Conservation (phyloP, 2,888 invertebrate species). For the Meloe dianella region DNA sequence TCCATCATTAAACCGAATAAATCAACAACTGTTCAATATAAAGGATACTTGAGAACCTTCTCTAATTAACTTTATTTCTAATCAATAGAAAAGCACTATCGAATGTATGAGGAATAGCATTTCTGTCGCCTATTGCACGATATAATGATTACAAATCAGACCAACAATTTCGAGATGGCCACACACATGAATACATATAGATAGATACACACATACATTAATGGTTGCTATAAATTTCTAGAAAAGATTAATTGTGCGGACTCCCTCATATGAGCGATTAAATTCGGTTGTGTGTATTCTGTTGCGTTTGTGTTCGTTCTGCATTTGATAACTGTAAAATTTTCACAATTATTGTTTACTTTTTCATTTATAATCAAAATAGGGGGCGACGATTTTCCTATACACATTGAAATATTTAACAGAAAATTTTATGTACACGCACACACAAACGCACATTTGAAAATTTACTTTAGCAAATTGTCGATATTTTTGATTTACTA, state of each 20-base stretch:
- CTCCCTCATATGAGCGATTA: constrained; percentile 48
- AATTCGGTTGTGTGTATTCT: constrained; percentile 38
- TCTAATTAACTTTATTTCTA: background rate
- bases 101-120: constrained; percentile 26
- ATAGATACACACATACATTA: constrained; percentile 20
- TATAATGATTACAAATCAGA: constrained; percentile 43
- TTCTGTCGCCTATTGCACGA: constrained; percentile 30
- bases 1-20: too few relatives aligned
- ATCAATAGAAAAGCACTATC: background rate
- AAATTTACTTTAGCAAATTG: background rate
- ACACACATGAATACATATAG: background rate
- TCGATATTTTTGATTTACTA: constrained; percentile 3
- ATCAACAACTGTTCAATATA: background rate
- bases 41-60: background rate
- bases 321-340: constrained; percentile 39
- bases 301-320: constrained; percentile 23
- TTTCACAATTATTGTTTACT: constrained; percentile 44
- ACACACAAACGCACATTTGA: background rate
- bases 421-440: background rate
- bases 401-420: background rate
- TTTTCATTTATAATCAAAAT: constrained; percentile 27
- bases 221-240: constrained; percentile 42
- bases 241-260: constrained; percentile 46
- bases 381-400: background rate
- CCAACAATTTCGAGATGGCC: constrained; percentile 38